Evolutionary conservation across 2,888 invertebrate species (phyloP).

Genomic region (Eupithecia subfuscata): DNA sequence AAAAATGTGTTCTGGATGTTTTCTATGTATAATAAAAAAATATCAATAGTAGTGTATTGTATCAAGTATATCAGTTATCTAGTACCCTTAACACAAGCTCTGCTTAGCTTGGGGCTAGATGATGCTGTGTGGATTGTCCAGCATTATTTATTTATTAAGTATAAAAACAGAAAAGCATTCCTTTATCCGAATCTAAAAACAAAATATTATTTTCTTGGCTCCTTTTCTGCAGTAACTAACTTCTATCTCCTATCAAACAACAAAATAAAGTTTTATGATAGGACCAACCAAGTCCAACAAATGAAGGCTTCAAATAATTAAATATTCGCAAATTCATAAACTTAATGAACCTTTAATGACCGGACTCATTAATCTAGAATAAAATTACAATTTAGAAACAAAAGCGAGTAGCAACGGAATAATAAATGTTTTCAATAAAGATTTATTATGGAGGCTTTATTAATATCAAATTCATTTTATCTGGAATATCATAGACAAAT

Average conservation of each 20-base stretch:
- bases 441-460: not conserved
- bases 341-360: constrained; percentile 7
- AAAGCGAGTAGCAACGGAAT: constrained; percentile 1
- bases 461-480: too few species aligned
- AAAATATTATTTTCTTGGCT: not conserved
- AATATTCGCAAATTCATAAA: constrained; percentile 11
- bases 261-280: not conserved
- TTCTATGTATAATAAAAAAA: too few species aligned
- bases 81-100: too few species aligned
- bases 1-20: too few species aligned
- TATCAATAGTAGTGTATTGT: too few species aligned
- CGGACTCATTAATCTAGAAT: not conserved
- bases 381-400: constrained; percentile 1
- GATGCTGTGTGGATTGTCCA: too few species aligned
- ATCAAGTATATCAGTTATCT: too few species aligned
- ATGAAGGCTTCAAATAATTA: not conserved
- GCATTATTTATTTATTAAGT: too few species aligned
- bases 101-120: too few species aligned
- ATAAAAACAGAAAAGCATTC: too few species aligned
- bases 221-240: not conserved
- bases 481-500: too few species aligned
- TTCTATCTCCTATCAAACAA: not conserved
- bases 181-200: not conserved
- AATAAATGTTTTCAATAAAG: too few species aligned
- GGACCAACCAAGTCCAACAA: not conserved